A percentile compares a stretch with the other conserved stretches of the same genome.
Conservation (phyloP, 2,113 vertebrate species). For the Sus scrofa region DNA sequence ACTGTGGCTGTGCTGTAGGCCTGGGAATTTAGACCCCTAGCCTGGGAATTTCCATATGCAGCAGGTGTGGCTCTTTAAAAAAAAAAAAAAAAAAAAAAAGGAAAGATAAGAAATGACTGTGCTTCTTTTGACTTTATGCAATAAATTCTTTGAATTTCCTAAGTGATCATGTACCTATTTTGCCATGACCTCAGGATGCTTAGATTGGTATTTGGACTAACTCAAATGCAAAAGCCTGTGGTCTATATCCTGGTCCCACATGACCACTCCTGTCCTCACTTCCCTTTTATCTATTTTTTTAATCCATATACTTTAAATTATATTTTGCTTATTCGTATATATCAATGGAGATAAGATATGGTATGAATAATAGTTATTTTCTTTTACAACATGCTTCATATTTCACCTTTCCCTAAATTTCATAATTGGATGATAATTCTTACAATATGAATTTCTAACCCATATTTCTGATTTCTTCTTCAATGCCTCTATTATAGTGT, state of each 20-base stretch:
- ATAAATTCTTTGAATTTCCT: not conserved
- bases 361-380: not conserved
- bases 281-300: not conserved
- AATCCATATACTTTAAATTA: not conserved
- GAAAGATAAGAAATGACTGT: not conserved
- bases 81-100: too few species aligned
- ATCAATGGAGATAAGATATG: not conserved
- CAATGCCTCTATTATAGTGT: conserved; percentile 37
- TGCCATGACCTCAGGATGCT: not conserved
- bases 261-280: not conserved
- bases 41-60: too few species aligned
- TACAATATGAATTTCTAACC: not conserved
- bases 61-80: too few species aligned
- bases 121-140: not conserved
- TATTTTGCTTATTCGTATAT: not conserved
- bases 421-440: not conserved
- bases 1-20: too few species aligned
- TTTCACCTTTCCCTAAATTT: conserved; percentile 1
- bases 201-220: not conserved
- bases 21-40: too few species aligned
- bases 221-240: not conserved
- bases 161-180: not conserved
- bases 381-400: not conserved
- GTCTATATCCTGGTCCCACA: not conserved
- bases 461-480: conserved; percentile 11